Conservation (phyloP, 2,797 vertebrate species). For the Molossus molossus region DNA sequence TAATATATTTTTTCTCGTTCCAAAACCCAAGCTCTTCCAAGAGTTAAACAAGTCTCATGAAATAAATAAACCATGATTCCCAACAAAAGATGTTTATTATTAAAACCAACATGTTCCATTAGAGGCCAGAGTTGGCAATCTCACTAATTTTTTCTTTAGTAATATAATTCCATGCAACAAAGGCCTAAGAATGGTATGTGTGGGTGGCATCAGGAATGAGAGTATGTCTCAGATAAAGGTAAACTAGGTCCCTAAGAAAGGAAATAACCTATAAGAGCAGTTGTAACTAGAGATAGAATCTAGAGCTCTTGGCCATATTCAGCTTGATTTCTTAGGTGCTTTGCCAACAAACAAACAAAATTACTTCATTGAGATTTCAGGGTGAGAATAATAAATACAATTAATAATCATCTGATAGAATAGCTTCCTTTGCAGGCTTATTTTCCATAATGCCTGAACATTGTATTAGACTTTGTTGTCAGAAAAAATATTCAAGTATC, state of each 20-base stretch:
- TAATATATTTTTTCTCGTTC: conserved; percentile 22
- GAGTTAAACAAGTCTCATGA: conserved; percentile 33
- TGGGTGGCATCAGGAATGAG: not conserved
- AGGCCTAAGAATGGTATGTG: not conserved
- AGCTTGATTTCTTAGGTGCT: conserved; percentile 8
- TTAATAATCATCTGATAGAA: not conserved
- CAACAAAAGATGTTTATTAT: conserved; percentile 33
- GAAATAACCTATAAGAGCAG: not conserved
- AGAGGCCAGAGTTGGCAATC: not conserved
- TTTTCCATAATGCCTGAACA: conserved; percentile 36
- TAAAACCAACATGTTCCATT: conserved; percentile 11
- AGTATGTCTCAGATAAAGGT: not conserved
- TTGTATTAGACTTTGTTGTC: not conserved
- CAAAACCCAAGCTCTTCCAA: conserved; percentile 52
- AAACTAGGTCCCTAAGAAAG: not conserved
- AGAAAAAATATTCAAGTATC: conserved; percentile 39
- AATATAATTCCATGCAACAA: not conserved
- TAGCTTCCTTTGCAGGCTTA: not conserved
- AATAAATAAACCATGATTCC: conserved; percentile 62
- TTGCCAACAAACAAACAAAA: not conserved
- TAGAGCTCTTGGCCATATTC: not conserved
- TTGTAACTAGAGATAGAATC: not conserved
- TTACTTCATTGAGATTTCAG: not conserved
- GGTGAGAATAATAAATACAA: not conserved
- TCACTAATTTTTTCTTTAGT: conserved; percentile 47